Conservation (phyloP, 2,797 vertebrate genomes). For the Caiman crocodilus region DNA sequence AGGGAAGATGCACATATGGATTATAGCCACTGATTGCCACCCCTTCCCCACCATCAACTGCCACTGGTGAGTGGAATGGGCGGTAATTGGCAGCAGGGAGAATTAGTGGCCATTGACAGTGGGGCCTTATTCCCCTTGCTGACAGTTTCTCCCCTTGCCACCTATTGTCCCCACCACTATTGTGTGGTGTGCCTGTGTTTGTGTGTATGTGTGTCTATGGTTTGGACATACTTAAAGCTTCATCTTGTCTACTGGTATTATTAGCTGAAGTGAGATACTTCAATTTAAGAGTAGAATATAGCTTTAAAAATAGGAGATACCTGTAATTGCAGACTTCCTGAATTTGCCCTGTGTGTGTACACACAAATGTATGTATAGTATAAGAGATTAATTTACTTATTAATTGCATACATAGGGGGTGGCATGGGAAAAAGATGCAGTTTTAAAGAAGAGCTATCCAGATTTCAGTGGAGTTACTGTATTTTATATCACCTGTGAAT, state of each 20-base stretch:
- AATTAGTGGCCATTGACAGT: no score
- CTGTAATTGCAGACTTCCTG: not conserved
- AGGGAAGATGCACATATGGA: no score
- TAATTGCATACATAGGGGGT: not conserved
- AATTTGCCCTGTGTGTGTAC: not conserved
- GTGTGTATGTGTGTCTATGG: not conserved
- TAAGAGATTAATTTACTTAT: not conserved
- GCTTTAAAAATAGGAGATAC: not conserved
- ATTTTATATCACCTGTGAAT: not conserved
- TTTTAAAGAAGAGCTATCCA: not conserved
- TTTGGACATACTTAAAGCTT: not conserved
- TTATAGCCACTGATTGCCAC: no score
- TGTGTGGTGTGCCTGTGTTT: no score
- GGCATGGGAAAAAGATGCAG: not conserved
- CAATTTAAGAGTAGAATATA: not conserved
- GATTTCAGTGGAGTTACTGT: not conserved
- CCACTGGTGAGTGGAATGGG: no score
- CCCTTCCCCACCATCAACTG: no score
- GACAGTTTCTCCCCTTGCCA: no score
- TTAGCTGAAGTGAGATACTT: not conserved
- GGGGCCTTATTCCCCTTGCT: no score
- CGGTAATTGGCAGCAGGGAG: no score
- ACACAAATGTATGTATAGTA: not conserved
- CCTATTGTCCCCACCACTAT: no score
- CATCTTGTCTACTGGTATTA: not conserved